Evolutionary conservation across 92 coral and sea anemone species (phyloP), one percentile per base, ranked within the genome.

Genomic region (Diadumene lineata): DNA sequence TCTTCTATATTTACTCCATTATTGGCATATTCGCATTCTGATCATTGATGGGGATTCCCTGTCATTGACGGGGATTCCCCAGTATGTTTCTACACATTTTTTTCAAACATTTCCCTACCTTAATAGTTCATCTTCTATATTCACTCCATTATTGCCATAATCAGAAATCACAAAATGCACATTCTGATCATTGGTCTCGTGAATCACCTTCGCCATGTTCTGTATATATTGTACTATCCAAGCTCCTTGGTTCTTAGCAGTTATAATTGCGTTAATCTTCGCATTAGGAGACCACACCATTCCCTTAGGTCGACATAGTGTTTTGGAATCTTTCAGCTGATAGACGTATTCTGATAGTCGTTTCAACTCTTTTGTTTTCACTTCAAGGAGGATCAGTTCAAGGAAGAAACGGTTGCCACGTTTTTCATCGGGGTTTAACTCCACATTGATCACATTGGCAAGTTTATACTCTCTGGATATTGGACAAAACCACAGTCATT

Each of bases 221-320:
- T 79, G 62, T 21, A 92, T 64, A 62, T 88, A 92, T 66, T 92
- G 85, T 26, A 78, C 92, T 22, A 87, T 72, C 97, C 97, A 92
- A 30, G 66, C 71, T 17, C 97, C 97, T 43, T 92, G 97, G 83
- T 73, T 83, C 60, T 88, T 92, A 7, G 85, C 88, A 18, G 93
- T 92, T 30, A 92, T 18, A 32, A 92, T 77, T 15, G 84, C 85
- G 46, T 92, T 88, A 0, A 92, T 79, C 60, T 81, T 77, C 19
- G 63, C 89, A 43, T 80, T 76, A 7, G 91, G 84, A 17, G 60
- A 33, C 93, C 93, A 88, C 1, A 76, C 28, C 66, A 84, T 56
- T 25, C 77, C 79, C 0, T 43, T 66, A 50, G 89, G 93, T 30
- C 68, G 67, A 73, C 90, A 92, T 18, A 92, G 72, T 9, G 29